Evolutionary conservation across 2,888 invertebrate species (phyloP).

Genomic region (Oscheius sp.): DNA sequence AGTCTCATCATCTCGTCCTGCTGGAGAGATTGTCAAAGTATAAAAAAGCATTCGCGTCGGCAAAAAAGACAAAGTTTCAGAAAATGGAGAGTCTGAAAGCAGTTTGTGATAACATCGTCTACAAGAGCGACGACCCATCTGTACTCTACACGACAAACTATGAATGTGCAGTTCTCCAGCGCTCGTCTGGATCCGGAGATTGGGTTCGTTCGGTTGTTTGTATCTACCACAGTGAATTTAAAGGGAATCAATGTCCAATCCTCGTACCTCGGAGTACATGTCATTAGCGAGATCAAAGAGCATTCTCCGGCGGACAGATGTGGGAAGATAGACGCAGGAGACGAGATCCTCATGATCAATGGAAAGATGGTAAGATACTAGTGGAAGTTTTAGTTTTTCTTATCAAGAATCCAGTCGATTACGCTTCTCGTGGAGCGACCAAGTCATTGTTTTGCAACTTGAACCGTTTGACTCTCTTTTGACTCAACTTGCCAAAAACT

Average conservation of each 20-base stretch:
- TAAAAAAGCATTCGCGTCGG: too few relatives aligned
- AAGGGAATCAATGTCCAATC: constrained; percentile 89
- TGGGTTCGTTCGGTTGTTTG: constrained; percentile 48
- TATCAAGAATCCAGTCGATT: too few relatives aligned
- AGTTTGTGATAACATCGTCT: constrained; percentile 86
- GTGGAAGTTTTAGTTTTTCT: too few relatives aligned
- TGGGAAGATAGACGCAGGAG: constrained; percentile 91
- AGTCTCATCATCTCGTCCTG: constrained; percentile 4
- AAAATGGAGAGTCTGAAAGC: constrained; percentile 80
- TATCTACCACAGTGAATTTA: constrained; percentile 27
- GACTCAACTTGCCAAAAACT: not conserved
- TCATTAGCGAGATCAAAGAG: constrained; percentile 87
- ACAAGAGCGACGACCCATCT: constrained; percentile 87
- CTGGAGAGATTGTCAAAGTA: constrained; percentile 44
- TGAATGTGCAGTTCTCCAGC: constrained; percentile 84
- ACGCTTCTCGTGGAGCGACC: too few relatives aligned
- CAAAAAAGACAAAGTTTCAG: constrained; percentile 75
- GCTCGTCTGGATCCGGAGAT: constrained; percentile 38
- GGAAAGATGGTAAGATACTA: constrained; percentile 76
- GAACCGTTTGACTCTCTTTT: not conserved
- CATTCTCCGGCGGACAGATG: constrained; percentile 92
- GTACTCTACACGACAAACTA: constrained; percentile 91
- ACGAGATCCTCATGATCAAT: constrained; percentile 92
- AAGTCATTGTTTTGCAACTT: too few relatives aligned
- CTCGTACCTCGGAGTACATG: constrained; percentile 82